Base-by-base conservation (phyloP, 2,113 vertebrate species). In the Pontoporia blainvillei region DNA sequence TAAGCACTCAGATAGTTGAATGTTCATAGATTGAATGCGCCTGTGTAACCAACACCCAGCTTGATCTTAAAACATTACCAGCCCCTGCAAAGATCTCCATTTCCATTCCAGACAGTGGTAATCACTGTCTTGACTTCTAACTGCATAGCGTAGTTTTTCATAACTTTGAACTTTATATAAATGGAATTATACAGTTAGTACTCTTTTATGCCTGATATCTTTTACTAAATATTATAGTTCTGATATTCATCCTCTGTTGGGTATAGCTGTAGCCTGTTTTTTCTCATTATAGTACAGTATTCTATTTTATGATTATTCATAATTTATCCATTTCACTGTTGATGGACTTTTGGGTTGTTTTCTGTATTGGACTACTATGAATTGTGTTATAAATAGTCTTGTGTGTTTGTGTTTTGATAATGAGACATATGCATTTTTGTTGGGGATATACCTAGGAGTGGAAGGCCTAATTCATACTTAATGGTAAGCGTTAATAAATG, bases 41-140 rank as follows among this genome's bases (percentile, higher is more conserved):
- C 36, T 44, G 1, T 72, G 39, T 44, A 46, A 67, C 12, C 23
- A 81, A 84, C 12, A 54, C 2, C 17, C 81, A 18, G 73, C 9
- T 82, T 76, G 39, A 83, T 31, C 69, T 15, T 15, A 62, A 76
- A 81, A 62, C 25, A 71, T 23, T 31, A 52, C 2, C 21, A 25
- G 5, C 15, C 62, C 12, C 20, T 1, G 39, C 36, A 18, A n/a
- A 59, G 4, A 15, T 39, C 9, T 2, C 15, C 23, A 8, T 3
- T 52, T 52, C 7, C 20, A 59, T 8, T 61, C 11, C 31, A 34
- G 23, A 27, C 10, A 59, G 3, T 67, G 5, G 5, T 14, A 15
- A 49, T 39, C 6, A 27, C 10, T 27, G 4, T 84, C 44, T 76
- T 91, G 59, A 84, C 54, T 61, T 79, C 61, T 41, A 46, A 90